Conservation (phyloP, 2,113 vertebrate species). For the Mus musculus region GRCm39 chr14:107159001-107159500, state of each 20-base stretch:
- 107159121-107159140: not conserved
- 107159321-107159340: not conserved
- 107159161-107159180: not conserved
- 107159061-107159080: not conserved
- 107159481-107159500: not conserved
- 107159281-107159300: not conserved
- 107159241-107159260: not conserved
- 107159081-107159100: not conserved
- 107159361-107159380: no score
- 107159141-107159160: not conserved
- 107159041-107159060: constrained; percentile 36
- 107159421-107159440: not conserved
- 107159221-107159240: not conserved
- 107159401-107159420: not conserved
- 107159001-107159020: constrained; percentile 18
- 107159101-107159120: not conserved
- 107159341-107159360: not conserved
- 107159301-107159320: not conserved
- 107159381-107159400: not conserved
- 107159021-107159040: not conserved
- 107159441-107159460: not conserved
- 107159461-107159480: not conserved
- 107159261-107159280: not conserved
- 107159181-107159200: not conserved
- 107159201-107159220: not conserved